These are phyloP conservation scores for Astreopora myriophthalma DNA, from an alignment of 64 coral and sea anemone genomes.

Conservation along the genomic window DNA sequence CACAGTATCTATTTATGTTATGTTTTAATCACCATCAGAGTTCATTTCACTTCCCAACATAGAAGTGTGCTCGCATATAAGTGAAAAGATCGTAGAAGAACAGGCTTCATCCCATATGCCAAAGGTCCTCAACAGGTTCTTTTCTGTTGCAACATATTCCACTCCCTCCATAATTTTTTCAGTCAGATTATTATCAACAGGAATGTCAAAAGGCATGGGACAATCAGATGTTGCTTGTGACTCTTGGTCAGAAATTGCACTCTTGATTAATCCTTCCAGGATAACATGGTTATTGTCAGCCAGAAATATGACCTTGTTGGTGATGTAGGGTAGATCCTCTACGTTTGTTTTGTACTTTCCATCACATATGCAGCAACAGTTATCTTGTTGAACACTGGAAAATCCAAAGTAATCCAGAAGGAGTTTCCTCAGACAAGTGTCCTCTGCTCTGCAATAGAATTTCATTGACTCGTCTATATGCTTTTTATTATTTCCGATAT, in stretches of 20 bases:
- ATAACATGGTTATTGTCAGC: background rate
- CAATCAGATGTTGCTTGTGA: background rate
- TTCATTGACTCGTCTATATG: no score
- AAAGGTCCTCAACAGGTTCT: conserved; percentile 16
- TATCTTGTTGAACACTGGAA: conserved; percentile 23
- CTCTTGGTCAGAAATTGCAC: background rate
- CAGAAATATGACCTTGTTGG: conserved; percentile 2
- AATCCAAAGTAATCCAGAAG: conserved; percentile 74
- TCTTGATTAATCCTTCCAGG: conserved; percentile 13
- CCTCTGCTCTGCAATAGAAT: background rate
- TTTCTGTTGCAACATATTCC: conserved; percentile 38
- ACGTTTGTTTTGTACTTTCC: background rate
- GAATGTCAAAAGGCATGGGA: conserved; percentile 28
- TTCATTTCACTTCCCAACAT: no score
- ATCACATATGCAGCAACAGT: conserved; percentile 74
- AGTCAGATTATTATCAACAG: conserved; percentile 14
- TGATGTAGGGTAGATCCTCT: background rate
- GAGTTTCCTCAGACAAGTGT: conserved; percentile 56
- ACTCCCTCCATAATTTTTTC: conserved; percentile 37
- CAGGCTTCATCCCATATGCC: conserved; percentile 52
- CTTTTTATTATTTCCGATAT: no score
- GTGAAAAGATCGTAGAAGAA: no score
- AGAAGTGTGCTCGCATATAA: no score
- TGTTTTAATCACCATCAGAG: no score
- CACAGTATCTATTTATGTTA: no score